Evolutionary conservation across 2,797 vertebrate species (phyloP).

Genomic region (Nyctalus aviator): DNA sequence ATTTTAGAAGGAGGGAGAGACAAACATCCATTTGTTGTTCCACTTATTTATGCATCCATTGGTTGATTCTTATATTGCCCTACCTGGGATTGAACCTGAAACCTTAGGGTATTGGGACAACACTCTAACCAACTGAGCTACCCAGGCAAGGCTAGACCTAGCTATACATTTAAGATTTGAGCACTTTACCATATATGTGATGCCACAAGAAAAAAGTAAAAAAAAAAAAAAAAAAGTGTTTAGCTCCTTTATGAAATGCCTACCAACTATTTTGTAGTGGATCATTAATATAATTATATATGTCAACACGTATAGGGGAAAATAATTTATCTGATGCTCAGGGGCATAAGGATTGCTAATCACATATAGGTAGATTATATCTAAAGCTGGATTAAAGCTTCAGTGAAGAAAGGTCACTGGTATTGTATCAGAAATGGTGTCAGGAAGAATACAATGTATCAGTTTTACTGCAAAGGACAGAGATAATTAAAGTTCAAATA

Average conservation of each 20-base stretch:
- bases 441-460: slow-evolving; percentile 30
- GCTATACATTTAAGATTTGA: slow-evolving; percentile 11
- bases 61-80: not conserved
- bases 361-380: slow-evolving; percentile 50
- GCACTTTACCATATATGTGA: not conserved
- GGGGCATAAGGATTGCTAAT: not conserved
- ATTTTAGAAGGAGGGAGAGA: not conserved
- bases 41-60: not conserved
- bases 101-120: not conserved
- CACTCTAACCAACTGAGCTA: not conserved
- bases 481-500: slow-evolving; percentile 20
- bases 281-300: slow-evolving; percentile 42
- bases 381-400: slow-evolving; percentile 52
- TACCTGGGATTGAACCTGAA: not conserved
- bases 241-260: slow-evolving; percentile 34
- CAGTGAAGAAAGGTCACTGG: slow-evolving; percentile 12
- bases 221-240: not conserved
- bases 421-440: slow-evolving; percentile 38
- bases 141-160: not conserved
- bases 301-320: not conserved
- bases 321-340: slow-evolving; percentile 24
- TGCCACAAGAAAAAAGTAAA: slow-evolving; percentile 29
- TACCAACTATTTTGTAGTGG: slow-evolving; percentile 25
- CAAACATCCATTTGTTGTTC: not conserved
- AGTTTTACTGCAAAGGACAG: slow-evolving; percentile 18